Percentiles rank a stretch among this genome's conserved stretches.
Conservation (phyloP, 2,113 vertebrate genomes). For the Cyanoliseus patagonus region DNA sequence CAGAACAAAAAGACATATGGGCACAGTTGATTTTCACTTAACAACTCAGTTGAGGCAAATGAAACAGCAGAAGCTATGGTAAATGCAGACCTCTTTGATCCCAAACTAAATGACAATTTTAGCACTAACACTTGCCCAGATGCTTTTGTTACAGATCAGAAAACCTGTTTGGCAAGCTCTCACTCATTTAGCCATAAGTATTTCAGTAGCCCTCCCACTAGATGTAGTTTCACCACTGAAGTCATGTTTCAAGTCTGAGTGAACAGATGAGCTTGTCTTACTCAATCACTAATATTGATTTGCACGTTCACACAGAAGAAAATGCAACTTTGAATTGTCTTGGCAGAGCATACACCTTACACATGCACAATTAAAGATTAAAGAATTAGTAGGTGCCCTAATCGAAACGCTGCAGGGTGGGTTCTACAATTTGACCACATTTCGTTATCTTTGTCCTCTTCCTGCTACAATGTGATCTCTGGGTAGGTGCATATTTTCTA, state of each 20-base stretch:
- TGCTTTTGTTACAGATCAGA: slow-evolving; percentile 68
- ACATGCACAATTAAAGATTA: slow-evolving; percentile 55
- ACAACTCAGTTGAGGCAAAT: slow-evolving; percentile 12
- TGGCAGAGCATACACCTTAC: slow-evolving; percentile 32
- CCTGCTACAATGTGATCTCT: slow-evolving; percentile 22
- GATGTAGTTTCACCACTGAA: slow-evolving; percentile 41
- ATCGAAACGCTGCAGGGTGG: slow-evolving; percentile 13
- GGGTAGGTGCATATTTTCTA: slow-evolving; percentile 26
- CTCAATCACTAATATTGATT: slow-evolving; percentile 63
- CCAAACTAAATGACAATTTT: slow-evolving; percentile 36
- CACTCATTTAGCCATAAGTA: slow-evolving; percentile 46
- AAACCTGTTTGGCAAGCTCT: slow-evolving; percentile 64
- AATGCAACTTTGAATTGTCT: slow-evolving; percentile 55
- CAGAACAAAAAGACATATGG: not conserved
- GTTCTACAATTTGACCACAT: slow-evolving; percentile 10
- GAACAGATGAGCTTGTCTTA: slow-evolving; percentile 68
- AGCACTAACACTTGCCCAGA: slow-evolving; percentile 60
- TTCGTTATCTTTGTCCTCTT: slow-evolving; percentile 49
- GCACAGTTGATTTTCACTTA: slow-evolving; percentile 5
- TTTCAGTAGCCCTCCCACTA: slow-evolving; percentile 61
- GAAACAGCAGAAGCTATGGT: slow-evolving; percentile 20
- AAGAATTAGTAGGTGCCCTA: slow-evolving; percentile 44
- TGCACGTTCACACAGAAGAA: slow-evolving; percentile 36
- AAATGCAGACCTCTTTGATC: slow-evolving; percentile 45
- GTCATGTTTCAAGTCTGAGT: slow-evolving; percentile 60